Base-by-base conservation (phyloP, 2,113 vertebrate species). In the Pachyramphus minor region DNA sequence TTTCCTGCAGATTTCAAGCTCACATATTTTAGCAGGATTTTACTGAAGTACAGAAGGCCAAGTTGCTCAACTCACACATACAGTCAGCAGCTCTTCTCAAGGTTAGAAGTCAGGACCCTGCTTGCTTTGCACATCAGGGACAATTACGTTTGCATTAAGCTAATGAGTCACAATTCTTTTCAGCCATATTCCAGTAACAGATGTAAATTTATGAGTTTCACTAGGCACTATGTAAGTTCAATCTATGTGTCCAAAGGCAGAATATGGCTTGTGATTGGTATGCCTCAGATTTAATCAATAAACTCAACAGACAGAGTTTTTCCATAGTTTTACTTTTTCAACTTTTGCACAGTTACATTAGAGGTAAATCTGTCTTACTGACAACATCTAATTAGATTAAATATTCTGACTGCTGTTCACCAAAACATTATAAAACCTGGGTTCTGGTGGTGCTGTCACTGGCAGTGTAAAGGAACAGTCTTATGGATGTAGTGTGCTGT, bases 211-310 rank as follows among this genome's bases (percentile, higher is more conserved):
- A 63, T 60, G 39, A 24, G 24, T 74, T 85, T 92, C 35, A 21
- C 12, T n/a, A 76, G 16, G 42, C 35, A 58, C 39, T 75, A 31
- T 6, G 10, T 33, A 62, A 50, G 8, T 8, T 63, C 23, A 64
- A 72, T 59, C 39, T 39, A n/a, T 63, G 16, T 37, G 11, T 28
- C 17, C 35, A 90, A 79, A 39, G 33, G 42, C 2, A 82, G 42
- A 79, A 45, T 28, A 87, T 33, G 44, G 20, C 56, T 78, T 75
- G 47, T 50, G 35, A 83, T 93, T 92, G 59, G 11, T 71, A 50
- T 22, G 35, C 28, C 67, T 63, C 39, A 55, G n/a, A 68, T 73
- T 91, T 63, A 75, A 93, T 78, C 66, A 78, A 76, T 94, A 75
- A 93, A 58, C 50, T 92, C 66, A 85, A 55, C 44, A 82, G 62